Evolutionary conservation across 2,113 vertebrate species (phyloP), one percentile per base, ranked within the genome.

Genomic region (Callithrix jacchus): DNA sequence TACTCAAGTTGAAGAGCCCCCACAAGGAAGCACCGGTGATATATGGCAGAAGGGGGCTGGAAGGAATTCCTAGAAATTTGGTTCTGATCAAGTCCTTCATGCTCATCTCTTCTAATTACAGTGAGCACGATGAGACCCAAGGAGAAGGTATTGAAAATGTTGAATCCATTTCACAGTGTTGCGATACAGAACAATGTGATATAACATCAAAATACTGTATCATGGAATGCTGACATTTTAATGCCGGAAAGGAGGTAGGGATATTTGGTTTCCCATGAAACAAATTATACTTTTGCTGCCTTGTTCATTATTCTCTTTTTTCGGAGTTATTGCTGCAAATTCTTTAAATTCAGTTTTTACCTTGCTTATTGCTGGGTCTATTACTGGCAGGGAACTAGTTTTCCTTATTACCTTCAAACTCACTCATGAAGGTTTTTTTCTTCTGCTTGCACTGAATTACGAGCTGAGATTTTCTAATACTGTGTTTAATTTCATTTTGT

Each of bases 401-500:
- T 45, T 64, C 83, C 64, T 93, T 37, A 47, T 47, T 23, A 83
- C 25, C 54, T 92, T 97, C 97, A 85, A 92, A 86, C 76, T 82
- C 23, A 79, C 17, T 77, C n/a, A 49, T 76, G 49, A 92, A 80
- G 6, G 42, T 68, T 82, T 64, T 89, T 95, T 71, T 47, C 68
- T 97, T 96, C 97, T 96, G 95, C 90, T 70, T 88, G 86, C 74
- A 76, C 13, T 64, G 8, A 92, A 97, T 71, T 96, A 56, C 42
- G 96, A 95, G 58, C 90, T 96, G 94, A 93, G 89, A 40, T 84
- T 97, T 95, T 94, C 95, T 94, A 89, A 95, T 80, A 96, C 49
- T 92, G 3, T 49, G 18, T 35, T 82, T 92, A 66, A 61, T 89
- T 58, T 89, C 14, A 77, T 88, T 80, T 93, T 74, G 16, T 76